A percentile compares a stretch with the other conserved stretches of the same genome.
Conservation (phyloP, 2,113 vertebrate genomes). For the Oceanodroma tethys region DNA sequence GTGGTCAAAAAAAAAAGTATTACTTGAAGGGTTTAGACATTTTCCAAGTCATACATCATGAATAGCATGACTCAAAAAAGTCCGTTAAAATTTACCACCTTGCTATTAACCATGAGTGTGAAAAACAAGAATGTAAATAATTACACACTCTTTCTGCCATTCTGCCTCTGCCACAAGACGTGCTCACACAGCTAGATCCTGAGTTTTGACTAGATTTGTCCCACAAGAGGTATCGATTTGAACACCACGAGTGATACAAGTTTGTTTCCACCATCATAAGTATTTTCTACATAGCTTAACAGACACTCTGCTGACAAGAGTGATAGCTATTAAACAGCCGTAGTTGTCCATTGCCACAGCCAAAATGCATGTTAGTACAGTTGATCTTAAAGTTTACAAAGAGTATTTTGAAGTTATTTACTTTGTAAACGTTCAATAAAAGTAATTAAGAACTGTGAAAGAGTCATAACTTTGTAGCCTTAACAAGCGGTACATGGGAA, state of each 20-base stretch:
- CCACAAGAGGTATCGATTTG: not conserved
- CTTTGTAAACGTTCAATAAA: constrained; percentile 17
- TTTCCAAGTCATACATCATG: not conserved
- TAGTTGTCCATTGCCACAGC: not conserved
- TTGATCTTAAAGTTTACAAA: not conserved
- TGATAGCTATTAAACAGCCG: not conserved
- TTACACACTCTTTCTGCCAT: not conserved
- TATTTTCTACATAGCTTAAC: not conserved
- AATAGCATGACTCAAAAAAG: not conserved
- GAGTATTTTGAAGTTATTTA: not conserved
- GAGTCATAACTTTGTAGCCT: not conserved
- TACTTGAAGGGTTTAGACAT: not conserved
- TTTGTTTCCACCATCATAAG: not conserved
- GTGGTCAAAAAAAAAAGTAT: not conserved
- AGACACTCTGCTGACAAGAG: not conserved
- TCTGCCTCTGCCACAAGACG: not conserved
- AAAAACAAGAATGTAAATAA: not conserved
- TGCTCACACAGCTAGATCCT: not conserved
- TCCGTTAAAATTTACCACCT: not conserved
- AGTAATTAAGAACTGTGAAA: not conserved
- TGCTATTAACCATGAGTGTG: not conserved
- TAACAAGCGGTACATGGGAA: not conserved
- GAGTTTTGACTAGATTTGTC: not conserved
- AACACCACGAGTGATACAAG: not conserved
- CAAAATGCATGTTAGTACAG: not conserved